These are phyloP conservation scores for Seriola dumerili DNA, from an alignment of 2,113 vertebrate genomes.

Conservation along the genomic window DNA sequence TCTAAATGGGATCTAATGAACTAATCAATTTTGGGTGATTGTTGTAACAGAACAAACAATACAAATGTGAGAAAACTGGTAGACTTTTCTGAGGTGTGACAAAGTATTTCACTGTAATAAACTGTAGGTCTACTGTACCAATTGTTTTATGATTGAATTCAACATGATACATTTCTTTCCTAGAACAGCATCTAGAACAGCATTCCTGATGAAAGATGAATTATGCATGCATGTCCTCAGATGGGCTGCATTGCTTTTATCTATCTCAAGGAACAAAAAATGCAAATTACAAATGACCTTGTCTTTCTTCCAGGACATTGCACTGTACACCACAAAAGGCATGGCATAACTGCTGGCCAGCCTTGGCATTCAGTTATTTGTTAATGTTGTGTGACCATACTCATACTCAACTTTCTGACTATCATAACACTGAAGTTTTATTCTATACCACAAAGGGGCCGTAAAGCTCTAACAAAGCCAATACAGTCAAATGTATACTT, in stretches of 20 bases:
- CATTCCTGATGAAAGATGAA: conserved; percentile 22
- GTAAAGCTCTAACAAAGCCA: not conserved
- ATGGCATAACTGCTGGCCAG: conserved; percentile 5
- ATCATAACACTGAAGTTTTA: not conserved
- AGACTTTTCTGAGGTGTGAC: not conserved
- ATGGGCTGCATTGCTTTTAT: conserved; percentile 14
- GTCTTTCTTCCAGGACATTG: conserved; percentile 14
- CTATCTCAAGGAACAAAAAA: conserved; percentile 36
- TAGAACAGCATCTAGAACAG: too few species aligned
- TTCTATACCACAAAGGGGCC: not conserved
- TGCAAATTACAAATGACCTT: conserved; percentile 50
- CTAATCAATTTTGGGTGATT: not conserved
- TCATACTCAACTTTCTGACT: conserved; percentile 6
- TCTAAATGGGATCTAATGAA: not conserved
- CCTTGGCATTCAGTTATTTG: not conserved
- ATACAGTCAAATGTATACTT: not conserved
- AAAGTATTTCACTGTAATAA: not conserved
- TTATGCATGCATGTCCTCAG: conserved; percentile 38
- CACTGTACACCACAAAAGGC: not conserved
- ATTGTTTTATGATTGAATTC: too few species aligned
- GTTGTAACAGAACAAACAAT: not conserved
- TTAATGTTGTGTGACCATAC: not conserved
- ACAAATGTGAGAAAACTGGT: not conserved
- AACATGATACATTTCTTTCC: not conserved
- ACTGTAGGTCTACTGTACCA: not conserved